Evolutionary conservation across 2,113 vertebrate genomes (phyloP).

Genomic region (Copsychus sechellarum): DNA sequence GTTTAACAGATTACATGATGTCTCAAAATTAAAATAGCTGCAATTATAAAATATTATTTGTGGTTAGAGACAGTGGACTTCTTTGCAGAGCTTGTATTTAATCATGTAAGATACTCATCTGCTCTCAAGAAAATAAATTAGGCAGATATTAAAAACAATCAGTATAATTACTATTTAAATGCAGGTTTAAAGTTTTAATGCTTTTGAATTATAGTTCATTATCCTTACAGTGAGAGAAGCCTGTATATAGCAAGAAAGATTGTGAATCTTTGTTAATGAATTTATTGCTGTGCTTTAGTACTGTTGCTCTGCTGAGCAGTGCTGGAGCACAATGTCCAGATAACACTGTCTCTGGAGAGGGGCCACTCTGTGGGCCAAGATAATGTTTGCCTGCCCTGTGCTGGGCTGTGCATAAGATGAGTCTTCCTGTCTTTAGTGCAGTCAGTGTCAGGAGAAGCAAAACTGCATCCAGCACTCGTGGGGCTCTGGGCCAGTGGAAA

Average conservation of each 20-base stretch:
- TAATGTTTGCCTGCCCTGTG: neutral
- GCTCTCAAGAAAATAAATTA: neutral
- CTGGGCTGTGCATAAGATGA: neutral
- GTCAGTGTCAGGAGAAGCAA: neutral
- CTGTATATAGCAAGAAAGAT: neutral
- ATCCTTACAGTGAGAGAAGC: neutral
- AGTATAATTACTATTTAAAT: constrained; percentile 39
- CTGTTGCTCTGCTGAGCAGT: neutral
- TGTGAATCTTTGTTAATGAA: neutral
- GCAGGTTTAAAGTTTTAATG: constrained; percentile 9
- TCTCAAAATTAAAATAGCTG: constrained; percentile 45
- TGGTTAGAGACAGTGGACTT: neutral
- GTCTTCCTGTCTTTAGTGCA: neutral
- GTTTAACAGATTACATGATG: constrained; percentile 36
- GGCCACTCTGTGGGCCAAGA: accelerated
- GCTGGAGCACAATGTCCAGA: neutral
- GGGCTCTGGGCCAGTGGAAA: neutral
- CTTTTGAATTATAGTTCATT: constrained; percentile 38
- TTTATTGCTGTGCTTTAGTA: neutral
- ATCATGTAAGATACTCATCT: constrained; percentile 11
- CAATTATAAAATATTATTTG: constrained; percentile 46
- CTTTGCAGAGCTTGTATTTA: constrained; percentile 17
- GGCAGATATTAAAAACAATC: constrained; percentile 25
- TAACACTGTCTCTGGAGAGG: neutral
- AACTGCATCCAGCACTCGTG: neutral